These are phyloP conservation scores for Oncorhynchus nerka DNA, from an alignment of 2,113 vertebrate genomes.

Conservation along the genomic window DNA sequence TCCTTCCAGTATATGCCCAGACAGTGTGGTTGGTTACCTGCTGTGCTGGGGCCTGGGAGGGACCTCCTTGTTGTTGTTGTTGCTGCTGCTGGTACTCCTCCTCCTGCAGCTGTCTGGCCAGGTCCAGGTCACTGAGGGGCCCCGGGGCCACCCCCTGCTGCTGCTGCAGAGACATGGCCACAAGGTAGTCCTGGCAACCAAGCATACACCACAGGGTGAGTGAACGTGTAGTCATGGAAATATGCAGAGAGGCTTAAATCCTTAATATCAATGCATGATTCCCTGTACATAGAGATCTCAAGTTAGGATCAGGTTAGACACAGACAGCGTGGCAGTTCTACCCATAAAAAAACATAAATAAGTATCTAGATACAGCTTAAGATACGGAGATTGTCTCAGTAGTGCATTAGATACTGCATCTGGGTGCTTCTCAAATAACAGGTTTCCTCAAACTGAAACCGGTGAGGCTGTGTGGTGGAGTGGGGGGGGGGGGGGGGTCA, in stretches of 20 bases:
- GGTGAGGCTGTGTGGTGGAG: no score
- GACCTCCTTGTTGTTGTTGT: not conserved
- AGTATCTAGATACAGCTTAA: no score
- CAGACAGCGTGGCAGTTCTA: not conserved
- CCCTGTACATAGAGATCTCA: not conserved
- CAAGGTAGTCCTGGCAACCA: slow-evolving; percentile 82
- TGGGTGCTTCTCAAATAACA: not conserved
- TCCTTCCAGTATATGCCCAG: no score
- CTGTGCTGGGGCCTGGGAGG: slow-evolving; percentile 35
- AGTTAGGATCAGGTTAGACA: no score
- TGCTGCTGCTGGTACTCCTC: slow-evolving; percentile 88
- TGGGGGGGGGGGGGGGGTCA: no score
- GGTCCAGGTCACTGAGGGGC: slow-evolving; percentile 84
- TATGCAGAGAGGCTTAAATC: not conserved
- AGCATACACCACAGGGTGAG: not conserved
- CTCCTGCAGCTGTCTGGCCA: slow-evolving; percentile 88
- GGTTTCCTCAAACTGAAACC: no score
- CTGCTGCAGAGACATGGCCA: slow-evolving; percentile 89
- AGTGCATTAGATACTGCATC: not conserved
- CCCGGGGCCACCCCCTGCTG: slow-evolving; percentile 67
- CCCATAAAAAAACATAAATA: no score
- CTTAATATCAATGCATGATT: not conserved
- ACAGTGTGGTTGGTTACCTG: slow-evolving; percentile 38
- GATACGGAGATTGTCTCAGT: not conserved
- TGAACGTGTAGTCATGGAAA: not conserved